phyloP scores from a whole-genome alignment of 2,888 invertebrate genomes.

The Thelaira solivaga region DNA sequence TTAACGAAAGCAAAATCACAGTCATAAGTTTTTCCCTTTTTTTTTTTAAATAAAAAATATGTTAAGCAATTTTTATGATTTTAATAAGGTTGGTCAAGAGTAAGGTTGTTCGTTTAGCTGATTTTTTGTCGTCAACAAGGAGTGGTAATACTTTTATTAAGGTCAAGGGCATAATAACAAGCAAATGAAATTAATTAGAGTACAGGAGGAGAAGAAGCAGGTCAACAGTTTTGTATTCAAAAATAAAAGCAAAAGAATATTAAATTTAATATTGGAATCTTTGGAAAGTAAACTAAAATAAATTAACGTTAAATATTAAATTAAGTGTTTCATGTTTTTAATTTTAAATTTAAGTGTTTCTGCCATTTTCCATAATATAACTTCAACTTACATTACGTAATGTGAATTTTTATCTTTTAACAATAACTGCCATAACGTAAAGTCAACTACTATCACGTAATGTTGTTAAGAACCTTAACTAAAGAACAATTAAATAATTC shows the following conservation, averaged over 20 bases:
- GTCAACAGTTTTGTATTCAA: constrained; percentile 6
- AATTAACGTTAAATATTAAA: too few relatives aligned
- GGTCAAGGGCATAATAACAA: constrained; percentile 38
- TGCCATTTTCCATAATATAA: too few relatives aligned
- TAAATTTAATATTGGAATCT: too few relatives aligned
- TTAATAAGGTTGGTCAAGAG: constrained; percentile 12
- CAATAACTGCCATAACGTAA: too few relatives aligned
- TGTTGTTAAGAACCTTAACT: too few relatives aligned
- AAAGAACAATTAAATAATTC: too few relatives aligned
- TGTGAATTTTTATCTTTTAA: too few relatives aligned
- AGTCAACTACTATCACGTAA: too few relatives aligned
- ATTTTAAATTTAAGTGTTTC: too few relatives aligned
- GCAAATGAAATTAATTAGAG: constrained; percentile 46
- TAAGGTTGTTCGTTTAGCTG: background rate
- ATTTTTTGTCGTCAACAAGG: background rate
- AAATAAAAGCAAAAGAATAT: background rate
- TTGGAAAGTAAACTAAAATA: too few relatives aligned
- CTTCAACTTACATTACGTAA: too few relatives aligned
- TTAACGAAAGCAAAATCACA: constrained; percentile 32
- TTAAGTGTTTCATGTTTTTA: too few relatives aligned
- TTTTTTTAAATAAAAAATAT: constrained; percentile 33
- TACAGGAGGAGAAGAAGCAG: constrained; percentile 1
- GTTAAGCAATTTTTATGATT: constrained; percentile 55
- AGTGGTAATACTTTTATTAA: background rate
- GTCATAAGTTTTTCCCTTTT: constrained; percentile 46